Percentiles rank a stretch among this genome's conserved stretches.
Conservation (phyloP, 2,113 vertebrate genomes). For the Mesembrinibis cayennensis region DNA sequence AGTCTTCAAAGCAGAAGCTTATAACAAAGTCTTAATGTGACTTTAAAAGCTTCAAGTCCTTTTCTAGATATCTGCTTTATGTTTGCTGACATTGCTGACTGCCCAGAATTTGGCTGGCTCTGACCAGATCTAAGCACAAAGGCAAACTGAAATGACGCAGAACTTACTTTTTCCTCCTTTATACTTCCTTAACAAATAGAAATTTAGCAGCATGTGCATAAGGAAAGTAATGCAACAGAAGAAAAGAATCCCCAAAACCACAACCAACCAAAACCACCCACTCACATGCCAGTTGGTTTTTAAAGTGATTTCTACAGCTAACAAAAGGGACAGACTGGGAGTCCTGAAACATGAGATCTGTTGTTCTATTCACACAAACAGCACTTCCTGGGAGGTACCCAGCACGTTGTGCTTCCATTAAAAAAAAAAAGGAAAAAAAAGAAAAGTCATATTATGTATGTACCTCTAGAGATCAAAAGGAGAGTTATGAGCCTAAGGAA, state of each 20-base stretch:
- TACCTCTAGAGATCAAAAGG: not conserved
- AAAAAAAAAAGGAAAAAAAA: not conserved
- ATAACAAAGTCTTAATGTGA: not conserved
- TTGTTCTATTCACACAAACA: not conserved
- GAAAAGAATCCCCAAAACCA: conserved; percentile 11
- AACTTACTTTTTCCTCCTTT: conserved; percentile 44
- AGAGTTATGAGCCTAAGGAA: not conserved
- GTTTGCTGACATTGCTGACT: conserved; percentile 48
- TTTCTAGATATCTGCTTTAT: conserved; percentile 53
- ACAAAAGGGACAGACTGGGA: not conserved
- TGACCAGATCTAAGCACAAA: conserved; percentile 53
- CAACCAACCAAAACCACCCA: conserved; percentile 16
- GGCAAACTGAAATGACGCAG: conserved; percentile 52
- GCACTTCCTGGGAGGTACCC: not conserved
- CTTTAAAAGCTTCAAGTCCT: conserved; percentile 26
- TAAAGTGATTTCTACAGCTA: not conserved
- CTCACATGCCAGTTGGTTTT: conserved; percentile 8
- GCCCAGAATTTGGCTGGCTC: conserved; percentile 42
- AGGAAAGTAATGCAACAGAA: conserved; percentile 9
- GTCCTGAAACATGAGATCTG: not conserved
- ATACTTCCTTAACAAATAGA: conserved; percentile 53
- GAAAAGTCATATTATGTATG: not conserved
- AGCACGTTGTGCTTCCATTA: not conserved
- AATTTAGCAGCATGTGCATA: conserved; percentile 24
- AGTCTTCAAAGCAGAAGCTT: conserved; percentile 36